Conservation (phyloP, 2,888 invertebrate species). For the Danaus chrysippus region DNA sequence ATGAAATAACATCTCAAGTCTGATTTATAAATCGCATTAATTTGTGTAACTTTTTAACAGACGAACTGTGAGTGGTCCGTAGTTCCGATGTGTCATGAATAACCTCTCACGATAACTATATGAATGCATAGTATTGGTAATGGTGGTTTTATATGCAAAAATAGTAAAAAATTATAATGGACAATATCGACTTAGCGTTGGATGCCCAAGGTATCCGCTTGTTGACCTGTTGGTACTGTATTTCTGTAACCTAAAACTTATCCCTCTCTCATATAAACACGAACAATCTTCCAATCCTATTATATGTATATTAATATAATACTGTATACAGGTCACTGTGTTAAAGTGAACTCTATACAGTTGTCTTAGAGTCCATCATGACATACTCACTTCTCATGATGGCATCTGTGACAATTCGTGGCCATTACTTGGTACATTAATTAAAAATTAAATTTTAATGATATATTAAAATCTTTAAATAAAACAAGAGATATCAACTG, state of each 20-base stretch:
- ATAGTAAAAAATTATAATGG: conserved; percentile 73
- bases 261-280: conserved; percentile 62
- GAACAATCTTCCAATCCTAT: conserved; percentile 39
- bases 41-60: conserved; percentile 46
- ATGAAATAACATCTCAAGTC: conserved; percentile 35
- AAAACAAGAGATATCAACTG: background rate
- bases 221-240: conserved; percentile 69
- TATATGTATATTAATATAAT: conserved; percentile 15
- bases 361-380: conserved; percentile 1
- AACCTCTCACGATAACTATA: conserved; percentile 58
- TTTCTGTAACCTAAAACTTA: conserved; percentile 75
- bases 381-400: conserved; percentile 4
- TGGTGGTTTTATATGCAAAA: conserved; percentile 72
- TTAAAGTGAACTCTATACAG: background rate
- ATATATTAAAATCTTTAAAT: background rate
- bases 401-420: background rate
- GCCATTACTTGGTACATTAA: conserved; percentile 3
- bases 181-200: conserved; percentile 73
- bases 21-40: conserved; percentile 50
- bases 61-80: conserved; percentile 52
- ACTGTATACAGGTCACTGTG: conserved; percentile 14
- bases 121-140: conserved; percentile 68
- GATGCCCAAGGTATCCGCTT: conserved; percentile 76
- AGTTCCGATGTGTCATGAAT: conserved; percentile 59
- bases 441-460: background rate